Conservation (phyloP, 2,113 vertebrate genomes). For the Bostrychus sinensis region DNA sequence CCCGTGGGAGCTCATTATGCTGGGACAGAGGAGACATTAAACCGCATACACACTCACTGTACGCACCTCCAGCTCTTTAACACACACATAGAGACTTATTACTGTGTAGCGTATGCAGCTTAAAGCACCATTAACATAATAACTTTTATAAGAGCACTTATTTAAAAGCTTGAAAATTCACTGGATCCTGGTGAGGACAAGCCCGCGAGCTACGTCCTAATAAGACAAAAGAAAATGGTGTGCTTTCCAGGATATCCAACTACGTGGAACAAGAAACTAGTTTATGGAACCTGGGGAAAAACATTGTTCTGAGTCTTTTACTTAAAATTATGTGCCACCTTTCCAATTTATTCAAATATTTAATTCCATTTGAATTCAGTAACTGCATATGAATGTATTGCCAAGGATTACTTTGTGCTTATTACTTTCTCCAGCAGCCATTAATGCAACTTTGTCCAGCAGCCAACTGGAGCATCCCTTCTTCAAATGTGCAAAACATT, state of each 20-base stretch:
- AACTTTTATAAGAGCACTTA: conserved; percentile 56
- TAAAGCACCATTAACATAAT: conserved; percentile 63
- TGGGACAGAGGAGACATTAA: conserved; percentile 62
- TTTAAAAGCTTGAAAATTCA: conserved; percentile 51
- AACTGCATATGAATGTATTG: background rate
- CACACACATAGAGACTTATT: conserved; percentile 63
- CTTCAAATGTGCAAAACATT: too few relatives aligned
- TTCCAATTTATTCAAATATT: too few relatives aligned
- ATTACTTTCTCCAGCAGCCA: background rate
- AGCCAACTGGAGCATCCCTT: too few relatives aligned
- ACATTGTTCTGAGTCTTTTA: too few relatives aligned
- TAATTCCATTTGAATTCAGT: too few relatives aligned
- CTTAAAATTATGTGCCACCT: background rate
- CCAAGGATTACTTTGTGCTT: background rate
- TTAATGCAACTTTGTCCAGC: background rate
- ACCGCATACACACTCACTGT: conserved; percentile 43
- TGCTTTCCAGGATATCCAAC: conserved; percentile 13
- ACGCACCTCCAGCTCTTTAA: conserved; percentile 58
- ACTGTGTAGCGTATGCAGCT: conserved; percentile 51
- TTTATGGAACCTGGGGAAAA: background rate
- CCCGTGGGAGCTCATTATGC: conserved; percentile 78
- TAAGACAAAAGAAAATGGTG: conserved; percentile 15
- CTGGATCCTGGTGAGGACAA: conserved; percentile 34
- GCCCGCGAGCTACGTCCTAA: conserved; percentile 15
- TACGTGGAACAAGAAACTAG: background rate